These are phyloP conservation scores for Ochropleura plecta DNA, from an alignment of 2,888 invertebrate species.

Conservation along the genomic window DNA sequence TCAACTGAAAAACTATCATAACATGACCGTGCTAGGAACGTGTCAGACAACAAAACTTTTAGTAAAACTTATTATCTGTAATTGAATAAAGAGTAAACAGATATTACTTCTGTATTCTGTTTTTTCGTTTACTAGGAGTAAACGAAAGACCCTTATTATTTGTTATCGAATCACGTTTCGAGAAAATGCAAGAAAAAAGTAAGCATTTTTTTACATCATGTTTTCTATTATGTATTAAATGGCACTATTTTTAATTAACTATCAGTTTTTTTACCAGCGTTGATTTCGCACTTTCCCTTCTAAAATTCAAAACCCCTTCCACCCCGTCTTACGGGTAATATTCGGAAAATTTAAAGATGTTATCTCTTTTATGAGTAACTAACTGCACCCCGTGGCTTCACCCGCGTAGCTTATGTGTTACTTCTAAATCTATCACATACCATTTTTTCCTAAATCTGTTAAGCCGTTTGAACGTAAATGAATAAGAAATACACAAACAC, in stretches of 20 bases:
- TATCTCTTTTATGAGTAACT: not conserved
- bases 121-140: too few relatives aligned
- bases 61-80: not conserved
- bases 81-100: not conserved
- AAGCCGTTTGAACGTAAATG: too few relatives aligned
- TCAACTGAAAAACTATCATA: too few relatives aligned
- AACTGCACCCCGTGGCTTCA: too few relatives aligned
- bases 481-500: too few relatives aligned
- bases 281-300: not conserved
- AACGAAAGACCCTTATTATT: too few relatives aligned
- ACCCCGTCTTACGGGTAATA: not conserved
- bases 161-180: not conserved
- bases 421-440: too few relatives aligned
- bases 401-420: too few relatives aligned
- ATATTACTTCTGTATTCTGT: not conserved
- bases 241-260: not conserved
- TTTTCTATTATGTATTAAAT: not conserved
- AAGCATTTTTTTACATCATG: too few relatives aligned
- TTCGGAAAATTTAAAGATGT: not conserved
- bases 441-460: too few relatives aligned
- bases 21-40: too few relatives aligned
- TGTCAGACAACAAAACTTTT: too few relatives aligned
- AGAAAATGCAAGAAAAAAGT: not conserved
- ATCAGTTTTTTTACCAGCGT: not conserved
- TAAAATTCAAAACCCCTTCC: not conserved